Evolutionary conservation across 1,140 invertebrate genomes (phyloP).

Genomic region (Spodoptera litura): DNA sequence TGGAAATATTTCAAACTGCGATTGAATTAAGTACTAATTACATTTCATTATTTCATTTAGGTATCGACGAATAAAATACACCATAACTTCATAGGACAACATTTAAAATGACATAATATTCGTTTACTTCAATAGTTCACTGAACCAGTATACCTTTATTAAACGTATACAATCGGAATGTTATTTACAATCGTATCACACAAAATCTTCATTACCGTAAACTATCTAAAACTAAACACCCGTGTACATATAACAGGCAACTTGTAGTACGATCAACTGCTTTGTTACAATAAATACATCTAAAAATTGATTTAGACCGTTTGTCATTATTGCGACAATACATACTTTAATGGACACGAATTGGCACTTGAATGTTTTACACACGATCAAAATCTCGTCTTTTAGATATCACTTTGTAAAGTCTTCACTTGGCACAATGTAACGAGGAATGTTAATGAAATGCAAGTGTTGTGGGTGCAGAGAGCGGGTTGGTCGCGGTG

Average conservation of each 20-base stretch:
- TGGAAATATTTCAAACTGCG: conserved; percentile 20
- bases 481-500: conserved; percentile 4
- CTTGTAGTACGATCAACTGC: conserved; percentile 43
- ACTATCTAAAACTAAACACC: conserved; percentile 53
- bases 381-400: conserved; percentile 34
- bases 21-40: conserved; percentile 19
- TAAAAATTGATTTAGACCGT: conserved; percentile 57
- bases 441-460: conserved; percentile 52
- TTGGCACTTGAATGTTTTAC: conserved; percentile 58
- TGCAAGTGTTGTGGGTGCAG: conserved; percentile 31
- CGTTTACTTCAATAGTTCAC: conserved; percentile 39
- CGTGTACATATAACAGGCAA: conserved; percentile 46
- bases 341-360: conserved; percentile 63
- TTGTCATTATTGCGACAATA: conserved; percentile 63
- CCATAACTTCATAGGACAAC: conserved; percentile 38
- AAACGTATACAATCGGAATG: conserved; percentile 64
- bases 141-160: conserved; percentile 59
- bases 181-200: conserved; percentile 67
- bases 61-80: conserved; percentile 43
- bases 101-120: conserved; percentile 37
- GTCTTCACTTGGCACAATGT: conserved; percentile 37
- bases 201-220: conserved; percentile 54
- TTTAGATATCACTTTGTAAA: conserved; percentile 28
- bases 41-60: conserved; percentile 35
- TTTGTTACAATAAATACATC: conserved; percentile 58